Evolutionary conservation across 2,113 vertebrate species (phyloP).

Genomic region (Montifringilla adamsi): DNA sequence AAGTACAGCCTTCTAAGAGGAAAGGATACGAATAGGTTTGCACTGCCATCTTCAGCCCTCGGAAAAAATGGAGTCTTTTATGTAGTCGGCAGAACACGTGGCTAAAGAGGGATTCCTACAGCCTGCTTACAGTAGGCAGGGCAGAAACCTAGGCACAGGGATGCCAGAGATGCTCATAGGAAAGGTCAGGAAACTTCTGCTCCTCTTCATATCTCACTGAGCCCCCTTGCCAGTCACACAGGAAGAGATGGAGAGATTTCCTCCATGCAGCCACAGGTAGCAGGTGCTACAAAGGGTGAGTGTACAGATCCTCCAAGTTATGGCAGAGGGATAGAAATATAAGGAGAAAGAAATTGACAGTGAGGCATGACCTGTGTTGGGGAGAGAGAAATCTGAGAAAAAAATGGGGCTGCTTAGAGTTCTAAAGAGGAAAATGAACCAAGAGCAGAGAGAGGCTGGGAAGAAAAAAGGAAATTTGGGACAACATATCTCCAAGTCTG

Average conservation of each 20-base stretch:
- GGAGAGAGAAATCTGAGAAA: background rate
- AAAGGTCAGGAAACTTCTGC: background rate
- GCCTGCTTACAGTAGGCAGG: background rate
- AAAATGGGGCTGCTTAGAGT: background rate
- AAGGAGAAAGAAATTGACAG: background rate
- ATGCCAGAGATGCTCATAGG: background rate
- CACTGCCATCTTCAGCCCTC: slow-evolving; percentile 7
- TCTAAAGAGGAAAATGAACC: background rate
- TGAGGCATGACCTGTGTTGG: background rate
- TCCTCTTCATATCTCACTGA: background rate
- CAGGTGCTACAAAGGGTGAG: background rate
- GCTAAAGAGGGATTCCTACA: background rate
- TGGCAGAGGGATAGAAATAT: background rate
- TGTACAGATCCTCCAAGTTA: background rate
- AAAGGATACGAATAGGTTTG: background rate
- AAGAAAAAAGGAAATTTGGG: background rate
- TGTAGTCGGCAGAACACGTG: fast-evolving
- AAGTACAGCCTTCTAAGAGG: background rate
- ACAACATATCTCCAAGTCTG: background rate
- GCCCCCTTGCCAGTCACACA: fast-evolving
- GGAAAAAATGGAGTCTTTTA: background rate
- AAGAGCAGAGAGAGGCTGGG: background rate
- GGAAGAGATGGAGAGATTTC: background rate
- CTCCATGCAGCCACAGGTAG: background rate
- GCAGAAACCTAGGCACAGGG: background rate